These are phyloP conservation scores for Eupsittula cactorum DNA, from an alignment of 2,113 vertebrate genomes.

Conservation along the genomic window DNA sequence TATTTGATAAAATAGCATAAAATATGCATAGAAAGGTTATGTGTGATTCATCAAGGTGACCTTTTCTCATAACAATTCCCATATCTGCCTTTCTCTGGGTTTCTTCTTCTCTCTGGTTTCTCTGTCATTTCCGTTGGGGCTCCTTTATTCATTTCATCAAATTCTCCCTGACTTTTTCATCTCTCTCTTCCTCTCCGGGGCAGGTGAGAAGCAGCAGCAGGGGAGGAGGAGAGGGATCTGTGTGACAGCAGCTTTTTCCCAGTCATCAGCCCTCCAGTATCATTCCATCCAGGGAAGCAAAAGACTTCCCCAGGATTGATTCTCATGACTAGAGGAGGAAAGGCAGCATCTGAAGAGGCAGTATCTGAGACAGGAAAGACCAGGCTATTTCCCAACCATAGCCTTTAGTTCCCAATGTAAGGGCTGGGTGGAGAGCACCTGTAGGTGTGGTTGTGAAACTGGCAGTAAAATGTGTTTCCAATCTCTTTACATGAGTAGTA, in stretches of 20 bases:
- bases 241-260: neutral
- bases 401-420: neutral
- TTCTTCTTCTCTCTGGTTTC: neutral
- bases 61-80: neutral
- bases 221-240: neutral
- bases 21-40: neutral
- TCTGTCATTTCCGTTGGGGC: neutral
- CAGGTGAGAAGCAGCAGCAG: neutral
- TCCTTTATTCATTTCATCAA: neutral
- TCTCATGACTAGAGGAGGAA: neutral
- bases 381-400: neutral
- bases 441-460: slow-evolving; percentile 45
- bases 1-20: neutral
- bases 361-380: neutral
- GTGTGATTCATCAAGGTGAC: neutral
- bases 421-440: slow-evolving; percentile 16
- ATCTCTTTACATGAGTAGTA: neutral
- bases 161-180: neutral
- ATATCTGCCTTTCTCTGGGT: neutral
- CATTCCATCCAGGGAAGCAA: neutral
- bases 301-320: neutral
- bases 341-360: neutral
- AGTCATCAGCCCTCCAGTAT: neutral
- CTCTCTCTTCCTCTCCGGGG: neutral
- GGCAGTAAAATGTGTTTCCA: neutral